Evolutionary conservation across 2,888 invertebrate genomes (phyloP).

Genomic region (Sphaerolaimus hirsutus): DNA sequence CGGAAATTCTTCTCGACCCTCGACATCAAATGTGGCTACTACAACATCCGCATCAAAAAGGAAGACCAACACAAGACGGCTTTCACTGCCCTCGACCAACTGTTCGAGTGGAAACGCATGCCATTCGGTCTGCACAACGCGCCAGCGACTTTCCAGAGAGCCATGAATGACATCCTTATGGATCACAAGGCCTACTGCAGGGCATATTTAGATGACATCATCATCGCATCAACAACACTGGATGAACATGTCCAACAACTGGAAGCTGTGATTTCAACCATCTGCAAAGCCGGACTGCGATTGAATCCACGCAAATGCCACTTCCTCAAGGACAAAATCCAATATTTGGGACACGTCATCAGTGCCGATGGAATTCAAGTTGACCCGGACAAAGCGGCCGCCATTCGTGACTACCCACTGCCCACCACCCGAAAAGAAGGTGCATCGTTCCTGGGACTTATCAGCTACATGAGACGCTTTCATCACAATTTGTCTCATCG

Average conservation of each 20-base stretch:
- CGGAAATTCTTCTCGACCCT: conserved; percentile 8
- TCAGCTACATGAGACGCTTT: conserved; percentile 11
- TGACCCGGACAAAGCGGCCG: conserved; percentile 6
- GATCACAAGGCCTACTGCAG: background rate
- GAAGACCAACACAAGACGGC: conserved; percentile 11
- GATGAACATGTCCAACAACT: conserved; percentile 8
- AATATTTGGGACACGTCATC: conserved; percentile 8
- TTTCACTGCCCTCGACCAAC: conserved; percentile 9
- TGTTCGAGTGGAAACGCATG: conserved; percentile 13
- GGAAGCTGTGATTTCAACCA: conserved; percentile 5
- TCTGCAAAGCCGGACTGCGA: conserved; percentile 3
- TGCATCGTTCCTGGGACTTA: conserved; percentile 10
- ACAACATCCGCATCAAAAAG: conserved; percentile 11
- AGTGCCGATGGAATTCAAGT: conserved; percentile 1
- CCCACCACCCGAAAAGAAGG: conserved; percentile 8
- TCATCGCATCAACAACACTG: conserved; percentile 8
- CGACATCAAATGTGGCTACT: conserved; percentile 12
- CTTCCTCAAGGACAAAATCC: conserved; percentile 2
- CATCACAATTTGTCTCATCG: background rate
- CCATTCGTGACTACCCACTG: conserved; percentile 2
- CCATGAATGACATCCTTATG: conserved; percentile 9
- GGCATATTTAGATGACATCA: conserved; percentile 13
- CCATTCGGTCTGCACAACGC: conserved; percentile 14
- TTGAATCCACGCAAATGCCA: conserved; percentile 7
- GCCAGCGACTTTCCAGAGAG: conserved; percentile 14